Conservation (phyloP, 2,113 vertebrate species). For the Numida meleagris region DNA sequence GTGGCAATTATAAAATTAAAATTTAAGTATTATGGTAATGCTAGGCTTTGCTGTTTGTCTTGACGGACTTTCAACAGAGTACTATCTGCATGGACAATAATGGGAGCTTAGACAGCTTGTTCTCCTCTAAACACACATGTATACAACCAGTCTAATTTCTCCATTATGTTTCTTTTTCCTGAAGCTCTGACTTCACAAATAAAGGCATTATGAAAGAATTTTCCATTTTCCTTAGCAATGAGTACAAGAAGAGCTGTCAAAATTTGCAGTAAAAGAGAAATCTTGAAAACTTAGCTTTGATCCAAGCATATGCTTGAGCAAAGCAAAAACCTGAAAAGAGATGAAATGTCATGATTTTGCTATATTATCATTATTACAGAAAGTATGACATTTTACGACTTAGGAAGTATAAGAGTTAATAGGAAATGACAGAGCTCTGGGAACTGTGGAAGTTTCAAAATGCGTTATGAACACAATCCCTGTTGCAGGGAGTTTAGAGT, state of each 20-base stretch:
- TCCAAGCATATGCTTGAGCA: background rate
- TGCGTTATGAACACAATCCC: background rate
- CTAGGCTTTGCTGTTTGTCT: background rate
- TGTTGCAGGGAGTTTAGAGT: background rate
- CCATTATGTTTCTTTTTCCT: background rate
- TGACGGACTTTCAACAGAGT: background rate
- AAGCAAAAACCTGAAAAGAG: background rate
- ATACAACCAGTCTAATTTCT: background rate
- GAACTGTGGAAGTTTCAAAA: background rate
- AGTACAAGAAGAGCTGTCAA: background rate
- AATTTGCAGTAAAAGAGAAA: accelerated
- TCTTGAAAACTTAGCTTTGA: background rate
- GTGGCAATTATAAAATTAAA: background rate
- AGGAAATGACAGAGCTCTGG: background rate
- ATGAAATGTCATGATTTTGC: background rate
- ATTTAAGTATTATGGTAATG: background rate
- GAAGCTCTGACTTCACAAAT: background rate
- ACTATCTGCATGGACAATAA: background rate
- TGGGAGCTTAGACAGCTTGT: background rate
- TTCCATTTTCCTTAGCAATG: background rate
- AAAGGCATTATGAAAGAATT: background rate
- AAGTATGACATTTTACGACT: background rate
- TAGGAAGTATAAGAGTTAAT: background rate
- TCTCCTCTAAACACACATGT: background rate
- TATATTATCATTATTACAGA: background rate